A percentile compares a stretch with the other conserved stretches of the same genome.
These are phyloP conservation scores for Pollachius pollachius DNA, from an alignment of 2,113 vertebrate species.

Conservation along the genomic window DNA sequence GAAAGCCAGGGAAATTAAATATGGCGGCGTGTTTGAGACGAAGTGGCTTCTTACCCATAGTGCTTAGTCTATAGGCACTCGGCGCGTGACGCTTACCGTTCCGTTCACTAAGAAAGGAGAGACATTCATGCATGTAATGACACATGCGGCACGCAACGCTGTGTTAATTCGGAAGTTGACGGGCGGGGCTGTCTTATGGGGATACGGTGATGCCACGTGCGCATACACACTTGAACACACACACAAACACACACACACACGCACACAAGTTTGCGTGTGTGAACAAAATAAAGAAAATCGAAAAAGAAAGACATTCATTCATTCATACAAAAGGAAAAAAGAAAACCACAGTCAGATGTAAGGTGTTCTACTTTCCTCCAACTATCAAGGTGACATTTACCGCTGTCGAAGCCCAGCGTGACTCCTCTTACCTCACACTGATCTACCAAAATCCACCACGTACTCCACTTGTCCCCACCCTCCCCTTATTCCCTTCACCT, in stretches of 20 bases:
- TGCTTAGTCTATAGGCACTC: too few relatives aligned
- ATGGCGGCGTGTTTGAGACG: too few relatives aligned
- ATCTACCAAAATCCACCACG: constrained; percentile 32
- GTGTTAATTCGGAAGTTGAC: constrained; percentile 25
- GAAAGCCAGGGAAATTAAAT: background rate
- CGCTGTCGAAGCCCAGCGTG: constrained; percentile 37
- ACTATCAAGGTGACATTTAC: constrained; percentile 48
- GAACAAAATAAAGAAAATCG: too few relatives aligned
- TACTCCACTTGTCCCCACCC: constrained; percentile 31
- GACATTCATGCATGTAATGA: background rate
- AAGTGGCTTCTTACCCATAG: too few relatives aligned
- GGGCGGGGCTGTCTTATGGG: constrained; percentile 21
- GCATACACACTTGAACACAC: constrained; percentile 19
- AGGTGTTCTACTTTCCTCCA: constrained; percentile 41
- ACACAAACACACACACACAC: constrained; percentile 16
- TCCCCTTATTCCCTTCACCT: constrained; percentile 1
- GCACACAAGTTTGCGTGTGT: too few relatives aligned
- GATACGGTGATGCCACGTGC: constrained; percentile 22
- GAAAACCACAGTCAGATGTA: constrained; percentile 16
- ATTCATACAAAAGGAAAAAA: constrained; percentile 6
- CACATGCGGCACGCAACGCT: constrained; percentile 11
- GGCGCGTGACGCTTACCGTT: too few relatives aligned
- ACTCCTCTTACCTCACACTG: constrained; percentile 34
- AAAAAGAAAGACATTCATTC: too few relatives aligned
- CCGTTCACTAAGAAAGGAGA: too few relatives aligned